Base-by-base conservation (phyloP, 2,888 invertebrate species). In the Acleris sparsana region DNA sequence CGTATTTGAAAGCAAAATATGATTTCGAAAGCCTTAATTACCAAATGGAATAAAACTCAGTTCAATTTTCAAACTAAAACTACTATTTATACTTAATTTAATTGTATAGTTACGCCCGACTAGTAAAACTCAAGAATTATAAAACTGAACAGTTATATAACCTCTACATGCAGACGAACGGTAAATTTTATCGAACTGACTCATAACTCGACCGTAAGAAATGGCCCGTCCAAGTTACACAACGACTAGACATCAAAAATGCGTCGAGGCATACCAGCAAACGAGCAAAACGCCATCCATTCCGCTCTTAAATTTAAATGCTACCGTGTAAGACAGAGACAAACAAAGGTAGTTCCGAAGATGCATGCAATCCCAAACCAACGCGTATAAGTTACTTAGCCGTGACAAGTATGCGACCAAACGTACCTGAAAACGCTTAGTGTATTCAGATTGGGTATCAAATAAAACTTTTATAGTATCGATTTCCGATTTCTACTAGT, bases 381-480 rank as follows among this genome's bases (percentile, higher is more conserved):
- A 51, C 60, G 43, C 46, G 25, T 60, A 53, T 55, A 60, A 55
- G 55, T 49, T 44, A 60, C 25, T 22, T 46, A 44, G 46, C 57
- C 20, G 29, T 57, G 39, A 43, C 33, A 33, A 53, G 48, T 62
- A 43, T 17, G 29, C 57, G 57, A 52, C 51, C 43, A 52, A 62
- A 62, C 66, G 63, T 64, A 66, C 71, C 71, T 69, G 56, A 46
- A 44, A 48, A 18, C 57, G 46, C 9, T 73, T 69, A 77, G 72
- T 81, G 80, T 80, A 86, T 86, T 86, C 86, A 85, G 87, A 64
- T 53, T 64, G 43, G 53, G 59, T 49, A 86, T 88, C 86, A 80
- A 87, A 89, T 89, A 88, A 88, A 86, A 86, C 78, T 85, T 83
- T 84, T 82, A 85, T 86, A 78, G 79, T 79, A 88, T 88, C 83